A percentile compares a stretch with the other conserved stretches of the same genome.
These are phyloP conservation scores for Dipodomys spectabilis DNA, from an alignment of 2,113 vertebrate genomes.

Conservation along the genomic window DNA sequence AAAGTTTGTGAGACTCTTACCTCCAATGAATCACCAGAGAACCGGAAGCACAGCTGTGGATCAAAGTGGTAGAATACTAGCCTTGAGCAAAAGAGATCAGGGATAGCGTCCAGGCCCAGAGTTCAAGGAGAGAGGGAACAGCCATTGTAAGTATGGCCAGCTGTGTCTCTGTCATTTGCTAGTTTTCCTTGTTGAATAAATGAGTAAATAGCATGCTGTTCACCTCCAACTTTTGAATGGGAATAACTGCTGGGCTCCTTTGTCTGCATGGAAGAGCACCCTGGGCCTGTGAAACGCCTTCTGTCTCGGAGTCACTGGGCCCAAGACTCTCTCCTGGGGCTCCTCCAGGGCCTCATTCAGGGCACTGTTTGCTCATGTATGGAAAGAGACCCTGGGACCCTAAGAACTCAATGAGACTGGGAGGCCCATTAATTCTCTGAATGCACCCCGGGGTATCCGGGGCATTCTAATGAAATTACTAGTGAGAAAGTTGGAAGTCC, in stretches of 20 bases:
- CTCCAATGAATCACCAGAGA: too few relatives aligned
- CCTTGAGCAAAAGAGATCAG: too few relatives aligned
- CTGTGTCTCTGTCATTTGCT: slow-evolving; percentile 58
- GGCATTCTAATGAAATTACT: slow-evolving; percentile 55
- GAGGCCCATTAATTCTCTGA: slow-evolving; percentile 72
- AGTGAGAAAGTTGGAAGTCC: slow-evolving; percentile 50
- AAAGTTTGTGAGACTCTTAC: too few relatives aligned
- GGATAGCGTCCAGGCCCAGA: too few relatives aligned
- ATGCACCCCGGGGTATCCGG: slow-evolving; percentile 47
- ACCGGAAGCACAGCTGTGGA: too few relatives aligned
- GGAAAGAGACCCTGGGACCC: slow-evolving; percentile 59
- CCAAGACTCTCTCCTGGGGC: neutral
- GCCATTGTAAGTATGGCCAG: slow-evolving; percentile 67
- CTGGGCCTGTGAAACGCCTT: neutral
- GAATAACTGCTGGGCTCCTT: slow-evolving; percentile 56
- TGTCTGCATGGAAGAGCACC: slow-evolving; percentile 41
- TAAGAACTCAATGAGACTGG: slow-evolving; percentile 66
- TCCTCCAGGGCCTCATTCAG: slow-evolving; percentile 21
- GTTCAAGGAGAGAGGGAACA: neutral
- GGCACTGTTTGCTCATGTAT: neutral
- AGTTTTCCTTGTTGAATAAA: slow-evolving; percentile 75
- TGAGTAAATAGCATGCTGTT: slow-evolving; percentile 62
- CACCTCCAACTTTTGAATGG: slow-evolving; percentile 72
- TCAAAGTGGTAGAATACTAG: too few relatives aligned
- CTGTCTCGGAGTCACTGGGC: slow-evolving; percentile 14